phyloP scores from a whole-genome alignment of 2,797 vertebrate species.

The Thaleichthys pacificus region DNA sequence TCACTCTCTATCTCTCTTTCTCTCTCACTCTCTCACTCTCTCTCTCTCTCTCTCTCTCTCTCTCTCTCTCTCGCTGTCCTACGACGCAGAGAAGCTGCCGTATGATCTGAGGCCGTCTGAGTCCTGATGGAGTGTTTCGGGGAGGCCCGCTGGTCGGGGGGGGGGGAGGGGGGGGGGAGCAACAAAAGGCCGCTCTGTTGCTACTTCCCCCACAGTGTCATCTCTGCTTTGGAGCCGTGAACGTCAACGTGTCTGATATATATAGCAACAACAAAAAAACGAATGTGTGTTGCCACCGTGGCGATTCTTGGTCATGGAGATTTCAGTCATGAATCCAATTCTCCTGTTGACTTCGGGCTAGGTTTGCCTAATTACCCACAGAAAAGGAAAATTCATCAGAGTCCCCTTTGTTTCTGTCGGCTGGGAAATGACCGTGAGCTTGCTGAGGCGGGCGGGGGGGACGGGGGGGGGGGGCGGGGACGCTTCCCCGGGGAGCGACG shows the following conservation, averaged over 20 bases:
- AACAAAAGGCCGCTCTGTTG: too few species aligned
- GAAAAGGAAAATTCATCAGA: conserved; percentile 66
- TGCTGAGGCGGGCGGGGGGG: too few species aligned
- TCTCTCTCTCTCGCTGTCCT: conserved; percentile 6
- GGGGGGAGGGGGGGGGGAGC: too few species aligned
- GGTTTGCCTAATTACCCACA: conserved; percentile 68
- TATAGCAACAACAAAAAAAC: not conserved
- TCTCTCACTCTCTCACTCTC: conserved; percentile 39
- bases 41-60: conserved; percentile 33
- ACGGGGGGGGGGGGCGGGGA: not conserved
- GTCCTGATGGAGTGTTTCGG: too few species aligned
- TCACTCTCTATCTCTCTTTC: not conserved
- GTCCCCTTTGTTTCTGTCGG: conserved; percentile 59
- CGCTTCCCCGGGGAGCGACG: conserved; percentile 43
- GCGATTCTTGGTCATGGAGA: conserved; percentile 49
- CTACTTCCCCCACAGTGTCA: too few species aligned
- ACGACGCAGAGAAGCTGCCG: not conserved
- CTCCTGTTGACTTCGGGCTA: conserved; percentile 62
- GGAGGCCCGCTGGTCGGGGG: too few species aligned
- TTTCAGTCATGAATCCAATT: conserved; percentile 62
- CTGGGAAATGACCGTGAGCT: too few species aligned
- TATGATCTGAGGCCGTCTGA: not conserved
- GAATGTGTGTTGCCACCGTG: conserved; percentile 22
- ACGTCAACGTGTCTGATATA: too few species aligned
- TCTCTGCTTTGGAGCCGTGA: too few species aligned